Base-by-base conservation (phyloP, 2,888 invertebrate genomes). In the Pachliopta kotzebuea region DNA sequence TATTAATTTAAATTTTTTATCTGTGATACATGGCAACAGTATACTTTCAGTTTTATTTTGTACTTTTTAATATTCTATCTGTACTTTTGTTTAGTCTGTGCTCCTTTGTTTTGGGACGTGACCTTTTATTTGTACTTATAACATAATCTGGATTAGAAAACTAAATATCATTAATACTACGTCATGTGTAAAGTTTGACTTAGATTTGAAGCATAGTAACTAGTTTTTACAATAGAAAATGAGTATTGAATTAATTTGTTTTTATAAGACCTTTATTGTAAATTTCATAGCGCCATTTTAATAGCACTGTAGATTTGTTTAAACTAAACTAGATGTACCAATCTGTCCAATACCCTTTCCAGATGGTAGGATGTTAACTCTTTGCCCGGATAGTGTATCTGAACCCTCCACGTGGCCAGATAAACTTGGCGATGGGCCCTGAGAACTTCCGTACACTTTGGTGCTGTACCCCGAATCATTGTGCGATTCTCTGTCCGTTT, bases 391-490 rank as follows among this genome's bases (percentile, higher is more conserved):
- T n/a, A 84, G 71, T 63, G 85, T 86, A 62, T 90, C 90, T 2
- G 81, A 78, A 62, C 82, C 76, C 62, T 92, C 92, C 50, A 88
- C 87, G 69, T 92, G 90, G 14, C 94, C 94, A 45, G 95, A 95
- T 57, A 95, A 88, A 78, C 95, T 95, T 2, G 96, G 95, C n/a
- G 95, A 95, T 31, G 96, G 95, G 0, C 96, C 95, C 76, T 95
- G 95, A 9, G 95, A 95, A 70, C 95, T 95, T 0, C 95, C 95
- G 70, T 96, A 96, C 72, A 96, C 95, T 76, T 96, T 95, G 50
- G 96, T 96, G 74, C 96, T 96, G 81, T 97, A 97, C 0, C 97
- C 97, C 0, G 96, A 96, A 84, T 97, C 97, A 71, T 96, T 96
- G 78, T 95, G 96, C 0, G 94, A 94, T 74, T 95, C 95, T 61